Base-by-base conservation (phyloP, 2,888 invertebrate genomes). In the Entomobrya multifasciata region DNA sequence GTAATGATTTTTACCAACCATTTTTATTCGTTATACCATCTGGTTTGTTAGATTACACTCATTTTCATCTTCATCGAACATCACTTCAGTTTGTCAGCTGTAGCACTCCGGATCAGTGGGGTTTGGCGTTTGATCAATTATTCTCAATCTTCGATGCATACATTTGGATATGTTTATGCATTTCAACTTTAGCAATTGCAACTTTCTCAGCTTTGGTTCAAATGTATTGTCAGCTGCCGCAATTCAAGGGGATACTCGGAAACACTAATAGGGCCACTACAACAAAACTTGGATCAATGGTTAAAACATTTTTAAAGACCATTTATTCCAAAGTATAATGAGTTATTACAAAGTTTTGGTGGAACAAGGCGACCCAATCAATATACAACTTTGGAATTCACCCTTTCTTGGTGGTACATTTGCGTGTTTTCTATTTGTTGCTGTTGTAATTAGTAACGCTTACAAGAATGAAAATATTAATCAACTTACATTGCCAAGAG, bases 141-240 rank as follows among this genome's bases (percentile, higher is more conserved):
- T 11, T 65, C 5, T 25, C 62, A 11, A 27, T 65, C 11, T 65
- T 65, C 13, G 62, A 65, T 27, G n/a, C 6, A 15, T 11, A 36
- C 6, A 17, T 65, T 30, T 65, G 62, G 62, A 27, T 27, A 2
- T 25, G 10, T 36, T n/a, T 65, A 5, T 15, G 25, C 30, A 10
- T 65, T 2, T 65, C 62, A 30, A 17, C 30, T 4, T 6, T 36
- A 15, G 2, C 5, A 6, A 30, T 15, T 3, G 27, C 62, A 27
- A 4, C 27, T 5, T 65, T 65, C 15, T 30, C 15, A 5, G 62
- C 62, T 4, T 97, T 97, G 17, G 55, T 55, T 1, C 55, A 55
- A 55, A 55, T 55, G 55, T 55, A 55, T 55, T 22, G 55, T 1
- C 55, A 55, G 20, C 17, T 20, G 20, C 55, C 55, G n/a, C n/a